Evolutionary conservation across 2,113 vertebrate species (phyloP).

Genomic region (Camelus dromedarius): DNA sequence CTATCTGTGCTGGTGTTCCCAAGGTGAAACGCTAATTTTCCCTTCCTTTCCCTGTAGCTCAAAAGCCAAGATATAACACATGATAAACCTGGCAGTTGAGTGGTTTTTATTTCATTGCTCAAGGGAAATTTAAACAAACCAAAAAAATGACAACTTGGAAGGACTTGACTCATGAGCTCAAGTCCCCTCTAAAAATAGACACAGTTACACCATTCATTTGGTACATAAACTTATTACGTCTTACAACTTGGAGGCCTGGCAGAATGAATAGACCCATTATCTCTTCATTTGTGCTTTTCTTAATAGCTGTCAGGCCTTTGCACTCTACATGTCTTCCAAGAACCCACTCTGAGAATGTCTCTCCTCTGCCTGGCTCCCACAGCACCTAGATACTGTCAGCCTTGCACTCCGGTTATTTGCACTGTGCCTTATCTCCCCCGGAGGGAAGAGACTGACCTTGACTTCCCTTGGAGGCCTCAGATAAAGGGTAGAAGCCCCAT

Average conservation of each 20-base stretch:
- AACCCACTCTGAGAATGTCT: constrained; percentile 61
- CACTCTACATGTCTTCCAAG: constrained; percentile 60
- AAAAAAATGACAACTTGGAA: constrained; percentile 65
- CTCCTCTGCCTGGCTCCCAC: constrained; percentile 50
- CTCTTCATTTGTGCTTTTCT: constrained; percentile 72
- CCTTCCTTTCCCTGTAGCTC: constrained; percentile 48
- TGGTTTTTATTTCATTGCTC: constrained; percentile 72
- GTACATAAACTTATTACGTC: constrained; percentile 70
- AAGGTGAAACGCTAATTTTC: constrained; percentile 36
- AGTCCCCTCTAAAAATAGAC: constrained; percentile 75
- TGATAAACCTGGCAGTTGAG: constrained; percentile 72
- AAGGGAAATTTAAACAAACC: constrained; percentile 70
- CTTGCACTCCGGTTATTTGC: constrained; percentile 19
- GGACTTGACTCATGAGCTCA: constrained; percentile 68
- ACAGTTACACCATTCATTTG: constrained; percentile 77
- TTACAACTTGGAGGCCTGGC: constrained; percentile 57
- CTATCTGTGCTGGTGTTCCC: constrained; percentile 25
- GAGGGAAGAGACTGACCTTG: constrained; percentile 34
- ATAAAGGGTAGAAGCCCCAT: background rate
- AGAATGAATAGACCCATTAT: constrained; percentile 73
- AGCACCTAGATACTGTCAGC: constrained; percentile 16
- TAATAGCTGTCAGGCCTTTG: constrained; percentile 58
- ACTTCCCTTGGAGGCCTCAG: constrained; percentile 26
- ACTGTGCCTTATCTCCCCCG: constrained; percentile 7
- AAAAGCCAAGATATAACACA: constrained; percentile 65